Evolutionary conservation across 1,140 invertebrate genomes (phyloP).

Genomic region (Pteromalus puparum): DNA sequence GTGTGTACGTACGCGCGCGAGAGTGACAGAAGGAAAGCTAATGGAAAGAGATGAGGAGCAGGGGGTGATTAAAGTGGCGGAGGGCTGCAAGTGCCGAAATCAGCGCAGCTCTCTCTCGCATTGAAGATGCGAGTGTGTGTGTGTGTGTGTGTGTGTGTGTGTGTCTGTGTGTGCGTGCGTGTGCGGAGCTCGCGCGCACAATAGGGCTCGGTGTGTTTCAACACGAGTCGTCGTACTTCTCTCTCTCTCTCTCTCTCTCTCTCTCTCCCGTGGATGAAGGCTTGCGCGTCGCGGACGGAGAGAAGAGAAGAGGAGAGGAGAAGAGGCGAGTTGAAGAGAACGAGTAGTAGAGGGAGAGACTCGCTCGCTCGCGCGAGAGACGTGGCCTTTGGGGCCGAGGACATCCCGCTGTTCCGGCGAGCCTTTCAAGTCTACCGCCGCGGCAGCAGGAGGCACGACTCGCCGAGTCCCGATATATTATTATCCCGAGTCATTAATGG

Average conservation of each 20-base stretch:
- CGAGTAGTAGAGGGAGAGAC: neutral
- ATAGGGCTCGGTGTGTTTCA: neutral
- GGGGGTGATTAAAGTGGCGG: neutral
- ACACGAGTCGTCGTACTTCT: neutral
- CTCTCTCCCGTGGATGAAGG: neutral
- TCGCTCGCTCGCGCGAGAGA: neutral
- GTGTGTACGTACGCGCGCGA: neutral
- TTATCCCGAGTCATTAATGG: constrained; percentile 72
- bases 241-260: neutral
- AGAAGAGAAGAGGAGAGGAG: neutral
- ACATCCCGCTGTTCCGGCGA: constrained; percentile 71
- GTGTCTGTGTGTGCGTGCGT: neutral
- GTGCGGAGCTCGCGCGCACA: neutral
- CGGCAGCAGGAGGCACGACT: constrained; percentile 69
- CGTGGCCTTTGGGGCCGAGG: constrained; percentile 59
- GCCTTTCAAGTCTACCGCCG: constrained; percentile 72
- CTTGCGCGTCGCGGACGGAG: neutral
- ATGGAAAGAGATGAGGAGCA: neutral
- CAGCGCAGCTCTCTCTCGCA: neutral
- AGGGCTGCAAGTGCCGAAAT: constrained; percentile 2
- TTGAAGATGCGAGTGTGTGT: neutral
- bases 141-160: neutral
- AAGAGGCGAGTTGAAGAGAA: constrained; percentile 10
- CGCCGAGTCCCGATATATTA: constrained; percentile 68
- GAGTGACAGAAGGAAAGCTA: neutral